Conservation (phyloP, 2,797 vertebrate genomes). For the Babyrousa celebensis region DNA sequence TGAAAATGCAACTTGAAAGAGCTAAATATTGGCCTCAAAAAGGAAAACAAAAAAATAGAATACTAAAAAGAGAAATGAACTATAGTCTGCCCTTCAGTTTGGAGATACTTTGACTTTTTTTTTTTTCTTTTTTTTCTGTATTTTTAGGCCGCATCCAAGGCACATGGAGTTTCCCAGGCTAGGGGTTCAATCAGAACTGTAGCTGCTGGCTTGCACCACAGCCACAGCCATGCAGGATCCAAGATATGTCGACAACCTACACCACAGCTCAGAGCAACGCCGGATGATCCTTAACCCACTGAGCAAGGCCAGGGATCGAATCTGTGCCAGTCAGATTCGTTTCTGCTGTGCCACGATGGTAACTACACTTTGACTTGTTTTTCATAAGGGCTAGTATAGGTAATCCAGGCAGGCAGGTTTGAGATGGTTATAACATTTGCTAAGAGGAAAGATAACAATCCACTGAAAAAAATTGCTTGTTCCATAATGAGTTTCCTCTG, state of each 20-base stretch:
- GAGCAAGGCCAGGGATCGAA: too few relatives aligned
- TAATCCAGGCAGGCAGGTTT: neutral
- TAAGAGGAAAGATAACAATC: constrained; percentile 27
- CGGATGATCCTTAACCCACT: too few relatives aligned
- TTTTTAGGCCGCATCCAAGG: too few relatives aligned
- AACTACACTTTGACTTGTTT: neutral
- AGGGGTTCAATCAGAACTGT: too few relatives aligned
- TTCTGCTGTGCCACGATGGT: too few relatives aligned
- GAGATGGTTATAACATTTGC: neutral
- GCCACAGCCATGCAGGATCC: too few relatives aligned
- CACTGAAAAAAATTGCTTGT: neutral
- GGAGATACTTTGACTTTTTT: neutral
- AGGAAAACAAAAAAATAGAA: neutral
- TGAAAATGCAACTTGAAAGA: constrained; percentile 51
- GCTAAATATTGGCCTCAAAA: constrained; percentile 7
- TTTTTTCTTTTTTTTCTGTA: neutral
- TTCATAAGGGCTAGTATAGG: neutral
- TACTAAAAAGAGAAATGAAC: neutral
- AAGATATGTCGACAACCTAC: too few relatives aligned
- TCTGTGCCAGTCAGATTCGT: too few relatives aligned
- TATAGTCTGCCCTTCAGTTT: neutral
- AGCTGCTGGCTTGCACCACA: too few relatives aligned
- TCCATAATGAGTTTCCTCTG: constrained; percentile 41
- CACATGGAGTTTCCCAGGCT: too few relatives aligned
- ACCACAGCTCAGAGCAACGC: too few relatives aligned